Conservation (phyloP, 2,797 vertebrate genomes). For the Sebastes baramenuke region DNA sequence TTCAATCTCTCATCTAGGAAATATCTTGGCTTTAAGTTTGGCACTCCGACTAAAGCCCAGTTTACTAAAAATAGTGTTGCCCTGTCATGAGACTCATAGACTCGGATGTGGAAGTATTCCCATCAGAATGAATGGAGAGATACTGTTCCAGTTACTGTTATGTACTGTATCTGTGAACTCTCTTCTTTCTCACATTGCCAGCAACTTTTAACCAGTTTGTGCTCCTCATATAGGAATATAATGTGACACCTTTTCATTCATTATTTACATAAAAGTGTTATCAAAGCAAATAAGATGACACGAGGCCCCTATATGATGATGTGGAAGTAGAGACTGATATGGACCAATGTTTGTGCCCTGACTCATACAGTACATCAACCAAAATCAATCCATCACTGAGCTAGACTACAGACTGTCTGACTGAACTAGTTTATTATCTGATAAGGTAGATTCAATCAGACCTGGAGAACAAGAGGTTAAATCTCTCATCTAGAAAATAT, state of each 20-base stretch:
- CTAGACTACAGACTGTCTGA: not conserved
- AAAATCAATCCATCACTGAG: not conserved
- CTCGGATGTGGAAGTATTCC: too few species aligned
- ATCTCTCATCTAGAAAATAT: not conserved
- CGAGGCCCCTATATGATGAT: not conserved
- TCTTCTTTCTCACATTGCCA: not conserved
- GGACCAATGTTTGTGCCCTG: not conserved
- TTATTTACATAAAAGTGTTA: not conserved
- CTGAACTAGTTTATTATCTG: not conserved
- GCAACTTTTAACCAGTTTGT: not conserved
- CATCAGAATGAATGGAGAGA: too few species aligned
- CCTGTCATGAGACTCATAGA: not conserved
- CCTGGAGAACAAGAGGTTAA: not conserved
- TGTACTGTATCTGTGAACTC: too few species aligned
- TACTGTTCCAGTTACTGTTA: too few species aligned
- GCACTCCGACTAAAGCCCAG: not conserved
- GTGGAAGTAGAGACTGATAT: not conserved
- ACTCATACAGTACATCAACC: not conserved
- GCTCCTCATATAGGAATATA: not conserved
- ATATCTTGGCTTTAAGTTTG: conserved; percentile 1
- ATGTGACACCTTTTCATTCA: not conserved
- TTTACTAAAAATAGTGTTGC: conserved; percentile 83
- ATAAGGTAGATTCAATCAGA: not conserved
- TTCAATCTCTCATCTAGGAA: not conserved
- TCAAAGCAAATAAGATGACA: not conserved